These are phyloP conservation scores for Rosalia funebris DNA, from an alignment of 2,888 invertebrate species.

Conservation along the genomic window DNA sequence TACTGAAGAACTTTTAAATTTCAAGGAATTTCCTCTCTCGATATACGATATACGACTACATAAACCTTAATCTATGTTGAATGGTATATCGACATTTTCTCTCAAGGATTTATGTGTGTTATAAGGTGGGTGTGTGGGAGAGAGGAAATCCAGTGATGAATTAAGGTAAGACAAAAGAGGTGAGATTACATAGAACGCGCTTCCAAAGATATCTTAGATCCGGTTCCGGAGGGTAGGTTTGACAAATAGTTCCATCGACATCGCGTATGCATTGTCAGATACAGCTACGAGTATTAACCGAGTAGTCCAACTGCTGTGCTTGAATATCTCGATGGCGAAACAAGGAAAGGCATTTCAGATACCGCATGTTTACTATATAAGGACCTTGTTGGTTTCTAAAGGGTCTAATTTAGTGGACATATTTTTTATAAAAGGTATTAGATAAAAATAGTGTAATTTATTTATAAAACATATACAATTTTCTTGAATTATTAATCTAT, in stretches of 20 bases:
- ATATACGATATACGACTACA: slow-evolving; percentile 33
- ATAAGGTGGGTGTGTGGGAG: slow-evolving; percentile 28
- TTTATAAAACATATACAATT: too few relatives aligned
- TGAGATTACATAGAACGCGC: slow-evolving; percentile 46
- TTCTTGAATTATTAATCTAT: too few relatives aligned
- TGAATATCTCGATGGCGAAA: background rate
- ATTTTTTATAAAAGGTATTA: too few relatives aligned
- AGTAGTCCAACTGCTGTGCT: slow-evolving; percentile 26
- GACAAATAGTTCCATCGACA: slow-evolving; percentile 44
- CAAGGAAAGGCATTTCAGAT: background rate
- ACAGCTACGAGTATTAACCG: slow-evolving; percentile 37
- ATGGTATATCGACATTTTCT: slow-evolving; percentile 42
- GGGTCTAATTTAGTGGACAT: too few relatives aligned
- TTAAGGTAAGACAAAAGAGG: slow-evolving; percentile 52
- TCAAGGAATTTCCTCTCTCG: slow-evolving; percentile 35
- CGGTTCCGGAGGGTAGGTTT: slow-evolving; percentile 48
- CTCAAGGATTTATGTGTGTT: slow-evolving; percentile 34
- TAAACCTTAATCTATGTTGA: slow-evolving; percentile 41
- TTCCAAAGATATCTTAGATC: slow-evolving; percentile 50
- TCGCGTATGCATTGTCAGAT: slow-evolving; percentile 38
- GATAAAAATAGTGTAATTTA: too few relatives aligned
- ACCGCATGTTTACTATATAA: background rate
- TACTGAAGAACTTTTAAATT: slow-evolving; percentile 31
- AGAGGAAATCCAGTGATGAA: slow-evolving; percentile 46
- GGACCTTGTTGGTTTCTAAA: too few relatives aligned